Conservation (phyloP, 2,888 invertebrate genomes). For the Deroplatys truncata region DNA sequence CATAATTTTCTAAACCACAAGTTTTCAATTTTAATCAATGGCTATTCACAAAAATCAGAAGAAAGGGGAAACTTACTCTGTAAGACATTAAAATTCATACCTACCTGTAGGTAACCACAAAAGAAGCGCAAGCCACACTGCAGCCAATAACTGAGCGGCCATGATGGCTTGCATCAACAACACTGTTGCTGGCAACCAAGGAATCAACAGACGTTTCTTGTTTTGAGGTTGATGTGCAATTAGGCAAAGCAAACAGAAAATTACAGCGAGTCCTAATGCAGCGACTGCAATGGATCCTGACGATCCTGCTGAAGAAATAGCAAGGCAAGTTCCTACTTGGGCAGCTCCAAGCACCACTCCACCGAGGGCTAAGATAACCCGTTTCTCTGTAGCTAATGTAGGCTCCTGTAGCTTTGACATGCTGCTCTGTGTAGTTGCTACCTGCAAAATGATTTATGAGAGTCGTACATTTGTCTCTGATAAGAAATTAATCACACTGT, state of each 20-base stretch:
- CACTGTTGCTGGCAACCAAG: slow-evolving; percentile 47
- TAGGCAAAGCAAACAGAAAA: slow-evolving; percentile 37
- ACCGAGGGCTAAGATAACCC: slow-evolving; percentile 34
- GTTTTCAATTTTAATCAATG: too few relatives aligned
- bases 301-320: not conserved
- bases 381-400: slow-evolving; percentile 34
- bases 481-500: not conserved
- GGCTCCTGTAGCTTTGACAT: slow-evolving; percentile 31
- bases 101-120: slow-evolving; percentile 59
- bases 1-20: too few relatives aligned
- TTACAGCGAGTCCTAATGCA: not conserved
- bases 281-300: not conserved
- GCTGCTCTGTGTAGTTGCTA: not conserved
- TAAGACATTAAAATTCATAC: not conserved
- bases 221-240: slow-evolving; percentile 54
- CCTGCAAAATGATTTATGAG: not conserved
- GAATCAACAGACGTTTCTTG: slow-evolving; percentile 37
- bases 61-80: too few relatives aligned
- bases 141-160: slow-evolving; percentile 53
- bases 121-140: slow-evolving; percentile 58
- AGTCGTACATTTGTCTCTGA: not conserved
- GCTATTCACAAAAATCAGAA: too few relatives aligned
- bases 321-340: not conserved
- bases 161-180: slow-evolving; percentile 49
- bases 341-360: slow-evolving; percentile 29